Evolutionary conservation across 1,140 invertebrate genomes (phyloP), one percentile per base, ranked within the genome.

Genomic region (Atta colombica): DNA sequence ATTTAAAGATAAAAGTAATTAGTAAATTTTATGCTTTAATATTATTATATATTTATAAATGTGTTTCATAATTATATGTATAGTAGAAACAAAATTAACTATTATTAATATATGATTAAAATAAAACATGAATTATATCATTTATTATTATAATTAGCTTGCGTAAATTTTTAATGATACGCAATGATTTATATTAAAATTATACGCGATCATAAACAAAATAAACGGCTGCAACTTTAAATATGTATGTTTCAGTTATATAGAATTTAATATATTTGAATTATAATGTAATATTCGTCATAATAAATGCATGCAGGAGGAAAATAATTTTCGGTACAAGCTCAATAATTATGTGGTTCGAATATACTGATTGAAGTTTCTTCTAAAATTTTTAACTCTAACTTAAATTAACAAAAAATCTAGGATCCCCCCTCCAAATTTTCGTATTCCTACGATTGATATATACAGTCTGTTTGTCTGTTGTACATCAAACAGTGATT

Each of bases 381-480:
- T 3, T 31, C 21, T 35, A 35, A 61, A 60, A 77, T 25, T 45
- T 77, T 39, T 10, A 10, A 61, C 16, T 45, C 6, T 8, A 35
- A n/a, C 8, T n/a, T 35, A 39, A n/a, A 45, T 25, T 25, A 55
- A 12, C 14, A 1, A 53, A 53, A 55, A 55, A 53, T 68, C 45
- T 3, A 16, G 45, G 25, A 1, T 55, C 18, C 39, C 7, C 16
- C 12, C 2, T 8, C 21, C 2, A 0, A 21, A 3, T 21, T 74
- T 80, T 31, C 28, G 16, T 58, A 81, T 60, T 75, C 49, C 35
- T n/a, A 45, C 31, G 18, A 60, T 82, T 49, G 31, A 82, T 61
- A 74, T 21, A 21, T 58, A 84, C 80, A 45, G 35, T 25, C 14
- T 61, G 39, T 75, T 84, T 74, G 60, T 84, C 80, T 21, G 45